Percentiles rank a stretch among this genome's conserved stretches.
Conservation (phyloP, 2,113 vertebrate genomes). For the Octodon degus region DNA sequence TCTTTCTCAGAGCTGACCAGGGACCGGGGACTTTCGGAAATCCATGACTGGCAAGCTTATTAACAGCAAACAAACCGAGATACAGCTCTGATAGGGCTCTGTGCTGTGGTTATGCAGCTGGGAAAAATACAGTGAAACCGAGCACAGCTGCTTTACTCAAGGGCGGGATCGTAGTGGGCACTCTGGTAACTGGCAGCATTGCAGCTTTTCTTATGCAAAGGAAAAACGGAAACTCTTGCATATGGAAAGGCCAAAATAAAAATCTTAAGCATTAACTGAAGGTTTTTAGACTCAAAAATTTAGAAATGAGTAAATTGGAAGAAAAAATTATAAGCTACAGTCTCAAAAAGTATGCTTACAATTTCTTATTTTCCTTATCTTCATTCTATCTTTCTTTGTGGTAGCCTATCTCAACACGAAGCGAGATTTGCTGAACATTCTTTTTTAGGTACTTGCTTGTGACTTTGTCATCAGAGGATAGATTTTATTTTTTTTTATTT, state of each 20-base stretch:
- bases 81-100: neutral
- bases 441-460: neutral
- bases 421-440: neutral
- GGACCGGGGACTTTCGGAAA: slow-evolving; percentile 65
- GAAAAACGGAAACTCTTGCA: rapidly evolving
- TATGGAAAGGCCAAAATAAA: neutral
- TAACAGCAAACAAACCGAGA: slow-evolving; percentile 71
- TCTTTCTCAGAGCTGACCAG: slow-evolving; percentile 41
- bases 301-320: neutral
- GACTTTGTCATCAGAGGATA: neutral
- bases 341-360: neutral
- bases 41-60: slow-evolving; percentile 76
- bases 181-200: neutral
- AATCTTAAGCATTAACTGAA: too few relatives aligned
- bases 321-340: neutral
- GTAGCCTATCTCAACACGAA: neutral
- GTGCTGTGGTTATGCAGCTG: slow-evolving; percentile 42
- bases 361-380: neutral
- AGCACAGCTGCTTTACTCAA: slow-evolving; percentile 38
- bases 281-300: neutral
- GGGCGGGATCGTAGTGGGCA: slow-evolving; percentile 42
- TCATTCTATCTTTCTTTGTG: neutral
- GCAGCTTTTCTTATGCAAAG: rapidly evolving
- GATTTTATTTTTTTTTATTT: too few relatives aligned
- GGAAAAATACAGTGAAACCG: slow-evolving; percentile 57